Evolutionary conservation across 1,140 invertebrate species (phyloP), one percentile per base, ranked within the genome.

Genomic region (Acromyrmex echinatior): DNA sequence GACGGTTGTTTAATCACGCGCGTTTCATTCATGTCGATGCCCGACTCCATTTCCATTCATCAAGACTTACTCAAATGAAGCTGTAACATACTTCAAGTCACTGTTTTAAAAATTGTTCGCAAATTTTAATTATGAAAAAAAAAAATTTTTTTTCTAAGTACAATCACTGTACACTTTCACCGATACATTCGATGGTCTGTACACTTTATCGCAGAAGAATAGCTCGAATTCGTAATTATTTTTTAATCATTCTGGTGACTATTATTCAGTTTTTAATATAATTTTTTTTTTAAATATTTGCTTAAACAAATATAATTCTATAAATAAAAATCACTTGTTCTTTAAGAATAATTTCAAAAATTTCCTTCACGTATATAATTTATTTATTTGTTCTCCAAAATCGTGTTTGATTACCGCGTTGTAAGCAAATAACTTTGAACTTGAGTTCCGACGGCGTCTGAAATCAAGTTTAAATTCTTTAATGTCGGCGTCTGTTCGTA

Each of bases 21-120:
- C 53, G 77, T 81, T 84, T 89, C 86, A 90, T 90, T 88, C 85
- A 90, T 81, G 79, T 85, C 78, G 85, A 51, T 79, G 58, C 2
- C 5, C 39, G 65, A 31, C 10, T 80, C 65, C 63, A 45, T 87
- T 85, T 39, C 60, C 82, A 91, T 91, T 89, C 88, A 90, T 88
- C 28, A 56, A 80, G 71, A n/a, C n/a, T 80, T 45, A 45, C n/a
- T 21, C 45, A 45, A 51, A 21, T 16, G 12, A 2, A n/a, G 16
- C 12, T 28, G n/a, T 25, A 53, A 16, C 28, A 45, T 76, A 28
- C 31, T 70, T 25, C 7, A 56, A 78, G 0, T 2, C 49, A 3
- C 62, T 39, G 2, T 12, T 39, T 39, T 1, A 16, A 78, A n/a
- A 78, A 78, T 9, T 45, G 3, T 39, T 70, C 16, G 14, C 31